Base-by-base conservation (phyloP, 2,113 vertebrate species). In the Sinocyclocheilus grahami region DNA sequence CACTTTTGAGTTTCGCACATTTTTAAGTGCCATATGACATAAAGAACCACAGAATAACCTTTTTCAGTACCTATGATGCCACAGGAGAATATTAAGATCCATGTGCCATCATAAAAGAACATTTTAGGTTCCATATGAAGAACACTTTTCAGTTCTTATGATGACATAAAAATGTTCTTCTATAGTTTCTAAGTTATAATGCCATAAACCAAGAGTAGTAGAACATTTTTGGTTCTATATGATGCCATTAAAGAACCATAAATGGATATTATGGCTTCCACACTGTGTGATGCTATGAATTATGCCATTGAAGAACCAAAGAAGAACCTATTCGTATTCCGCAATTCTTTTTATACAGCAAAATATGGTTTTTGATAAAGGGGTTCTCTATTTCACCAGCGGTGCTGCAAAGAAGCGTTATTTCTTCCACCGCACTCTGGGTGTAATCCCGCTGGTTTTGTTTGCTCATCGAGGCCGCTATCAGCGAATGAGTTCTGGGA, bases 401-500 rank as follows among this genome's bases (percentile, higher is more conserved):
- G 2, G 71, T 24, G 72, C 33, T 20, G 14, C 65, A 69, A 39
- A 72, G 67, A 24, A 22, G 9, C 2, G 8, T 46, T 75, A 2
- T 72, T 42, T 48, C 20, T 22, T 22, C 67, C 8, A 39, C 33
- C 3, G 18, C 11, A 9, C 30, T 71, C 67, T 71, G 33, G 42
- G 42, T 76, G 6, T 77, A 30, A 77, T 77, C 24, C 75, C 42
- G n/a, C 75, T 51, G 46, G 42, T 53, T 77, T 24, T 77, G 46
- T 77, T 53, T 22, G 80, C 65, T 82, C 62, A 82, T 51, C 42
- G n/a, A 60, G 78, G 14, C n/a, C 27, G 14, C 65, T 83, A 71
- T 71, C 81, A 53, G 46, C 11, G 46, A 82, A 71, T 83, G 42
- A 69, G 46, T 83, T 83, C 22, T 42, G 22, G 37, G 55, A 48